Conservation (phyloP, 2,797 vertebrate genomes). For the Sarcoramphus papa region DNA sequence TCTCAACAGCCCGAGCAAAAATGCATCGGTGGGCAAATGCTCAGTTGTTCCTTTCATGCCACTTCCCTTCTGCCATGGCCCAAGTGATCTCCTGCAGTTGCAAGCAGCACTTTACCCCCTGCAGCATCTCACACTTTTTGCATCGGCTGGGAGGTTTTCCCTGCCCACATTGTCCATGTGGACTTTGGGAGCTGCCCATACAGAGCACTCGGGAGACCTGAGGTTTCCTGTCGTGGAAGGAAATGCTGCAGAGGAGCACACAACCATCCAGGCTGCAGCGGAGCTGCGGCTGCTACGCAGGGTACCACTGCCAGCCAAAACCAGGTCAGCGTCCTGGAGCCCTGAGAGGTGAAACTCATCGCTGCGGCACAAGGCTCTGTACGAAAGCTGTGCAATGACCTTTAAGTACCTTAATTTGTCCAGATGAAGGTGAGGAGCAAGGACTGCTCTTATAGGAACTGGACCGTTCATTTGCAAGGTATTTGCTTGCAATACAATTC, state of each 20-base stretch:
- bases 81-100: neutral
- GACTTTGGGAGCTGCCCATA: neutral
- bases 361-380: neutral
- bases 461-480: neutral
- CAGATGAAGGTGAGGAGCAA: neutral
- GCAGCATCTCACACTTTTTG: neutral
- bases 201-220: fast-evolving
- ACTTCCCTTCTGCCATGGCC: neutral
- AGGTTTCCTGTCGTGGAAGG: neutral
- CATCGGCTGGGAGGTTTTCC: neutral
- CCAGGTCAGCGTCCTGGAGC: neutral
- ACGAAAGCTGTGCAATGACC: neutral
- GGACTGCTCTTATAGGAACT: neutral
- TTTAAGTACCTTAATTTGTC: neutral
- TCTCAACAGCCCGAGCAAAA: neutral
- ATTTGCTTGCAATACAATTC: neutral
- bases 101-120: neutral
- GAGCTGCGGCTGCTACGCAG: fast-evolving
- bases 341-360: neutral
- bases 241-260: neutral
- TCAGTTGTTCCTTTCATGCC: fast-evolving
- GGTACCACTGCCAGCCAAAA: neutral
- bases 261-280: neutral
- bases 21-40: neutral
- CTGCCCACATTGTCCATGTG: fast-evolving